Evolutionary conservation across 1,140 invertebrate species (phyloP).

Genomic region (Papilio polytes): DNA sequence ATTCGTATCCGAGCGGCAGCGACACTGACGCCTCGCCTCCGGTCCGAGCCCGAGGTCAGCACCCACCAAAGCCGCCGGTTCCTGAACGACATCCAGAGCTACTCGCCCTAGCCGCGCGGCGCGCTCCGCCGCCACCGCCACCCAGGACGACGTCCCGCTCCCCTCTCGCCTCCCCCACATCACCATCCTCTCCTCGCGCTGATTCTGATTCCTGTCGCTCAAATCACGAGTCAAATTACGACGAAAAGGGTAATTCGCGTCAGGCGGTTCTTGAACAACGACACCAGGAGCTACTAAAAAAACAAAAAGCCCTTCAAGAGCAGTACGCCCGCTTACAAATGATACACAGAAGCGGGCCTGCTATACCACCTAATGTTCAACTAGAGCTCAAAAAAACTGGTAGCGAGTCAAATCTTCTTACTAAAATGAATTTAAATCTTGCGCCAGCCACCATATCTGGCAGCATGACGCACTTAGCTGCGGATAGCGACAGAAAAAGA

Average conservation of each 20-base stretch:
- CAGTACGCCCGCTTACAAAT: constrained; percentile 94
- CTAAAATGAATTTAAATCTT: constrained; percentile 91
- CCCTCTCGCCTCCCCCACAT: constrained; percentile 91
- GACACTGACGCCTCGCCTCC: constrained; percentile 89
- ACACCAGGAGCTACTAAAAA: constrained; percentile 93
- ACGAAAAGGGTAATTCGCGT: constrained; percentile 86
- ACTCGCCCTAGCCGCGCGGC: constrained; percentile 86
- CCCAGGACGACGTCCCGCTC: constrained; percentile 92
- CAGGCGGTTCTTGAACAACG: constrained; percentile 92
- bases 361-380: constrained; percentile 85
- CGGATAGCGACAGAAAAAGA: constrained; percentile 55
- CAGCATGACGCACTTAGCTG: constrained; percentile 73
- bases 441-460: constrained; percentile 76
- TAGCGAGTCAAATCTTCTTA: constrained; percentile 93
- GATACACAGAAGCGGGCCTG: constrained; percentile 90
- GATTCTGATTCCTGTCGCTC: constrained; percentile 75
- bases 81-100: constrained; percentile 91
- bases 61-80: constrained; percentile 88
- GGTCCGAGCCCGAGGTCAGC: constrained; percentile 83
- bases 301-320: constrained; percentile 94
- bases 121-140: constrained; percentile 93
- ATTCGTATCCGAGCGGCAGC: constrained; percentile 90
- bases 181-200: constrained; percentile 58
- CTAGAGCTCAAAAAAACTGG: constrained; percentile 93
- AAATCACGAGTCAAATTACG: constrained; percentile 47